These are phyloP conservation scores for Danio albolineatus DNA, from an alignment of 2,797 vertebrate species.

Conservation along the genomic window DNA sequence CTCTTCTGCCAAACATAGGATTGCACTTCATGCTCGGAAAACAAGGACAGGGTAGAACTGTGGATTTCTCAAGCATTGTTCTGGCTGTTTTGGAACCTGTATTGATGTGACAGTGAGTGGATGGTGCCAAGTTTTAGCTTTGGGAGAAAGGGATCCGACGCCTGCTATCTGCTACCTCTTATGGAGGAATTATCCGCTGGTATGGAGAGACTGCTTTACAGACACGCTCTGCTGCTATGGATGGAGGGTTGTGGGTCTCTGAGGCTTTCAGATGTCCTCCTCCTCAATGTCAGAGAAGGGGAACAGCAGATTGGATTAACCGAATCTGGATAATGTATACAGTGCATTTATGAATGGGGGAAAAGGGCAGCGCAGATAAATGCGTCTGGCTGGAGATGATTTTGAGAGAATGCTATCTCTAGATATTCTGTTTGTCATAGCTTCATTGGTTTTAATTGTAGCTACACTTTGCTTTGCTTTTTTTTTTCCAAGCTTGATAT, in stretches of 20 bases:
- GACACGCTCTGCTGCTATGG: conserved; percentile 46
- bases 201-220: conserved; percentile 53
- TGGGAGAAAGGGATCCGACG: conserved; percentile 50
- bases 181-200: conserved; percentile 60
- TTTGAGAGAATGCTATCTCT: conserved; percentile 6
- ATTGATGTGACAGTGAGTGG: conserved; percentile 54
- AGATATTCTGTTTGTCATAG: background rate
- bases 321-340: conserved; percentile 50
- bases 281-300: conserved; percentile 57
- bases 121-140: conserved; percentile 54
- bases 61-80: conserved; percentile 57
- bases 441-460: background rate
- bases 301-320: conserved; percentile 55
- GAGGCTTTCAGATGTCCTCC: conserved; percentile 58
- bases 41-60: conserved; percentile 47
- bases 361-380: conserved; percentile 41
- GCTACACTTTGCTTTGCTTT: background rate
- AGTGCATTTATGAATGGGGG: conserved; percentile 49
- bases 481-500: background rate
- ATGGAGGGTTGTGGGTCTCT: conserved; percentile 56
- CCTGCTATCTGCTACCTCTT: conserved; percentile 60
- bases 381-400: conserved; percentile 28
- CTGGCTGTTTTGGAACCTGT: conserved; percentile 60
- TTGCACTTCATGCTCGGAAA: conserved; percentile 53
- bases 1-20: conserved; percentile 60